Percentiles rank a stretch among this genome's conserved stretches.
Evolutionary conservation across 2,888 invertebrate species (phyloP).

Genomic region (Nemotelus nigrinus): DNA sequence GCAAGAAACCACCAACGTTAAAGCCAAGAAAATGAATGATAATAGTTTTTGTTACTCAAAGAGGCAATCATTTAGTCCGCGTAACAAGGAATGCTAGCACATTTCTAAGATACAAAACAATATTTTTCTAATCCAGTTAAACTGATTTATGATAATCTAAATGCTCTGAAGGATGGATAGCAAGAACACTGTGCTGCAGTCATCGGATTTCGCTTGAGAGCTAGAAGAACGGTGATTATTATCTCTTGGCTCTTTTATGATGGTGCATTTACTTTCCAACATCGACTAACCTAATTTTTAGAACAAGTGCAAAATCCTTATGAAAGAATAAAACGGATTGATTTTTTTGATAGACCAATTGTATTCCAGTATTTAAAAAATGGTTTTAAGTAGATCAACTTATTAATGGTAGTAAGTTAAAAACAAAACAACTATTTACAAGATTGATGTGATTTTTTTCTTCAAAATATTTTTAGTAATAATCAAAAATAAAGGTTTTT

Average conservation of each 20-base stretch:
- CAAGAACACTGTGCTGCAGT: no score
- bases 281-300: not conserved
- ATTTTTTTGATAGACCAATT: constrained; percentile 4
- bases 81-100: not conserved
- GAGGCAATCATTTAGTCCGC: not conserved
- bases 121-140: no score
- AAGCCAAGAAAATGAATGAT: not conserved
- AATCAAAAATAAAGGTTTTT: not conserved
- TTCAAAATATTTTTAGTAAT: constrained; percentile 15
- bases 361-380: constrained; percentile 35
- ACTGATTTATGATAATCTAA: no score
- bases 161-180: no score
- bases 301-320: not conserved
- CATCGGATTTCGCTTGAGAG: no score
- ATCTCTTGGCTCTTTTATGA: not conserved
- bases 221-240: no score
- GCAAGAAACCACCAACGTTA: not conserved
- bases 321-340: constrained; percentile 1
- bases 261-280: constrained; percentile 14
- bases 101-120: no score
- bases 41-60: not conserved
- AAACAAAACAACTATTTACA: constrained; percentile 11
- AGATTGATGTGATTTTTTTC: constrained; percentile 34
- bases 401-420: no score
- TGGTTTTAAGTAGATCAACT: no score